Evolutionary conservation across 2,888 invertebrate species (phyloP).

Genomic region (Epistrophe grossulariae): DNA sequence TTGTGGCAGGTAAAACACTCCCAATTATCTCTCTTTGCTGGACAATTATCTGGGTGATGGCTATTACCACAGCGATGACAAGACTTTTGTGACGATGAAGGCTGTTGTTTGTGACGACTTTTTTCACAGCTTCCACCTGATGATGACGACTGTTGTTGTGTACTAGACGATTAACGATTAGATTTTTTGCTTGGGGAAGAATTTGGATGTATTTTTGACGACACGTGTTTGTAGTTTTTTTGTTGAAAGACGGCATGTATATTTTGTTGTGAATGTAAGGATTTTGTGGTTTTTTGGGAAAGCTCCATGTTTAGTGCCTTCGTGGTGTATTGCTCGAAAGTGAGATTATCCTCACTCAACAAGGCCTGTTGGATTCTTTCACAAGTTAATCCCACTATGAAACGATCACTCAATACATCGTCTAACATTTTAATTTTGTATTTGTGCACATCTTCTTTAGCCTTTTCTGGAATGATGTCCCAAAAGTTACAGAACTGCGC

Average conservation of each 20-base stretch:
- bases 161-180: not conserved
- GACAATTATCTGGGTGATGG: conserved; percentile 26
- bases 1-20: too few relatives aligned
- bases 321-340: conserved; percentile 25
- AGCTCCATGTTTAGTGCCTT: conserved; percentile 35
- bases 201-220: not conserved
- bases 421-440: conserved; percentile 45
- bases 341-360: conserved; percentile 38
- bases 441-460: conserved; percentile 2
- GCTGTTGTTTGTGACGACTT: not conserved
- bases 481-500: conserved; percentile 31
- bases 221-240: conserved; percentile 9
- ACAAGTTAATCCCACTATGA: conserved; percentile 24
- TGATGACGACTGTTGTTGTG: not conserved
- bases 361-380: conserved; percentile 9
- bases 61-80: conserved; percentile 21
- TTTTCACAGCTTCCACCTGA: conserved; percentile 1
- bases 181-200: not conserved
- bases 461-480: conserved; percentile 23
- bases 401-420: conserved; percentile 36
- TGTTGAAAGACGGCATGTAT: conserved; percentile 4
- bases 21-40: conserved; percentile 10
- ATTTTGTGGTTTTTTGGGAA: conserved; percentile 21
- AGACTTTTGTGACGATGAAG: not conserved
- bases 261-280: too few relatives aligned